Evolutionary conservation across 37 sponge, comb jelly and placozoan genomes (phyloP).

Genomic region (Eunapius fragilis): DNA sequence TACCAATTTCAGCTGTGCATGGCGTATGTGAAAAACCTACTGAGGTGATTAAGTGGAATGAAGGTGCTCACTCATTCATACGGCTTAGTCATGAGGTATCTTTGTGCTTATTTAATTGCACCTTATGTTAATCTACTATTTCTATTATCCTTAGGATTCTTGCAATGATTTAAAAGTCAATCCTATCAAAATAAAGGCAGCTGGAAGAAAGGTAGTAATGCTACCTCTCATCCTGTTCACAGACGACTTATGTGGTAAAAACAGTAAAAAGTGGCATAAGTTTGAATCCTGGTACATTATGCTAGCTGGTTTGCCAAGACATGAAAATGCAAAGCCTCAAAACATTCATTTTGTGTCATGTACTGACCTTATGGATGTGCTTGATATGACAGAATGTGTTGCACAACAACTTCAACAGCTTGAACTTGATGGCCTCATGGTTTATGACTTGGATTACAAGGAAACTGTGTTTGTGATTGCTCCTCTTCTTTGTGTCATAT

Average conservation of each 20-base stretch:
- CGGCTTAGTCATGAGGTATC: too few relatives aligned
- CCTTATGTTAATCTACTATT: too few relatives aligned
- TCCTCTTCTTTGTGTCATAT: conserved; percentile 25
- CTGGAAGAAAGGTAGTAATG: not conserved
- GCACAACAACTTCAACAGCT: conserved; percentile 6
- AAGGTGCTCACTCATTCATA: too few relatives aligned
- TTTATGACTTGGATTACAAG: conserved; percentile 24
- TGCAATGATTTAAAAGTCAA: too few relatives aligned
- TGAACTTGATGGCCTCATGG: conserved; percentile 6
- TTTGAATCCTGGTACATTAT: conserved; percentile 35
- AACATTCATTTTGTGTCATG: conserved; percentile 36
- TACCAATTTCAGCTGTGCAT: too few relatives aligned
- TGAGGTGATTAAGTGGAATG: too few relatives aligned
- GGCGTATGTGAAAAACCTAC: too few relatives aligned
- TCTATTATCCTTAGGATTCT: too few relatives aligned
- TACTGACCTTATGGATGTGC: conserved; percentile 10
- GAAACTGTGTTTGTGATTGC: conserved; percentile 26
- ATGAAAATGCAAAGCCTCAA: not conserved
- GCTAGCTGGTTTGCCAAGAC: conserved; percentile 23
- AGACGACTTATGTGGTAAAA: conserved; percentile 49
- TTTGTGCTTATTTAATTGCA: too few relatives aligned
- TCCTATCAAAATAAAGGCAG: too few relatives aligned
- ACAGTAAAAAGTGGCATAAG: conserved; percentile 43
- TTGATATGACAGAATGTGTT: conserved; percentile 27
- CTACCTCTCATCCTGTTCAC: conserved; percentile 26